Base-by-base conservation (phyloP, 2,888 invertebrate genomes). In the Boloria selene region DNA sequence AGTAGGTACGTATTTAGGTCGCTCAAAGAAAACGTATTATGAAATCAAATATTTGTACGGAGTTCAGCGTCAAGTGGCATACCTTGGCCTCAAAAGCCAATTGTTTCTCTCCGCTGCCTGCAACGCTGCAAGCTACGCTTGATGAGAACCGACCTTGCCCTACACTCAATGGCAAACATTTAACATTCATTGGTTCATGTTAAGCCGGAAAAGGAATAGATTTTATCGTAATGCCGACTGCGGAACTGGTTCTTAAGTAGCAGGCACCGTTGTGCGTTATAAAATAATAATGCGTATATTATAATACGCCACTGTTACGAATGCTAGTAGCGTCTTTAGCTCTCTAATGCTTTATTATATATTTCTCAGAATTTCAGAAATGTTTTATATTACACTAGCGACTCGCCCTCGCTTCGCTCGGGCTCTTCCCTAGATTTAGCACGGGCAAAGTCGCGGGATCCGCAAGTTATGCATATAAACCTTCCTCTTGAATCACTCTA, bases 71-170 rank as follows among this genome's bases (percentile, higher is more conserved):
- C n/a, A 47, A 56, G 22, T 61, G 17, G 13, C 26, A 63, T 42
- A 61, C 70, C 70, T 70, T 68, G 70, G 64, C 70, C 68, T 68
- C 63, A 66, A 70, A 68, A 59, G 18, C 54, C 61, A 53, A 61
- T 70, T 68, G 65, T 70, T 66, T 58, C 64, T 64, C 66, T 49
- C 38, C 61, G 45, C 63, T 45, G 56, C 38, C 56, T 70, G 63
- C 64, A 59, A 59, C 53, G 70, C 70, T 67, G 51, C 50, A 38
- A 65, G 70, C 69, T 47, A 65, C 62, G 61, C 55, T 66, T 61
- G 66, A 69, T 65, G 65, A 55, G 56, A 55, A 61, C 44, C 60
- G 71, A 71, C 71, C 71, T 71, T 69, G 71, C 67, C 69, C 69
- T 61, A 56, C 59, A 58, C 64, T 61, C 65, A 65, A 65, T 61